Conservation (phyloP, 23 tunicate genomes). For the Botrylloides violaceus region DNA sequence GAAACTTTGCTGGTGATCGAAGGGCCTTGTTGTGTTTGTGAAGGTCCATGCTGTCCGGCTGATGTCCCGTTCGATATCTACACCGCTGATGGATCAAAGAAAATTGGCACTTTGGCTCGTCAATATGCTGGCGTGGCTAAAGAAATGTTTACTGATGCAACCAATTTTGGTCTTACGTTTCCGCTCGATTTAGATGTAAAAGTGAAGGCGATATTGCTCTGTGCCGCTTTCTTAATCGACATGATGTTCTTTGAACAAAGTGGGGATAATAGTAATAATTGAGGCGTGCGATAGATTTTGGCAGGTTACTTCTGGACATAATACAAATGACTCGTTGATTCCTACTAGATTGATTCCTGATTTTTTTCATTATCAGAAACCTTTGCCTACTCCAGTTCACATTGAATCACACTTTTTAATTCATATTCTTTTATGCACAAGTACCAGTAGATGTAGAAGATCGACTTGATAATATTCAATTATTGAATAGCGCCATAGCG, state of each 20-base stretch:
- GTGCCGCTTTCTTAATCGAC: constrained; percentile 88
- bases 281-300: too few species aligned
- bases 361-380: background rate
- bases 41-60: constrained; percentile 81
- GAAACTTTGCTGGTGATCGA: constrained; percentile 57
- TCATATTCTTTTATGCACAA: too few species aligned
- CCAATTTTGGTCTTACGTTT: constrained; percentile 50
- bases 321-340: too few species aligned
- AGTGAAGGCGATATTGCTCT: constrained; percentile 63
- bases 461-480: too few species aligned
- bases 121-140: constrained; percentile 60
- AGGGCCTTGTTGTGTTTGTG: constrained; percentile 92
- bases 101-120: constrained; percentile 60
- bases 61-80: constrained; percentile 82
- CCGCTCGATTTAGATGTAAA: constrained; percentile 80
- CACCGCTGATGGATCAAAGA: constrained; percentile 14
- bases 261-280: background rate
- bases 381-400: too few species aligned
- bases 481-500: too few species aligned
- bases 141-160: constrained; percentile 78
- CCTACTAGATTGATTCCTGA: background rate
- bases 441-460: too few species aligned
- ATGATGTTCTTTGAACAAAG: constrained; percentile 85
- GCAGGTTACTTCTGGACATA: too few species aligned
- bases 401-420: too few species aligned